Evolutionary conservation across 2,797 vertebrate genomes (phyloP), one percentile per base, ranked within the genome.

Genomic region (Acanthurus tractus): DNA sequence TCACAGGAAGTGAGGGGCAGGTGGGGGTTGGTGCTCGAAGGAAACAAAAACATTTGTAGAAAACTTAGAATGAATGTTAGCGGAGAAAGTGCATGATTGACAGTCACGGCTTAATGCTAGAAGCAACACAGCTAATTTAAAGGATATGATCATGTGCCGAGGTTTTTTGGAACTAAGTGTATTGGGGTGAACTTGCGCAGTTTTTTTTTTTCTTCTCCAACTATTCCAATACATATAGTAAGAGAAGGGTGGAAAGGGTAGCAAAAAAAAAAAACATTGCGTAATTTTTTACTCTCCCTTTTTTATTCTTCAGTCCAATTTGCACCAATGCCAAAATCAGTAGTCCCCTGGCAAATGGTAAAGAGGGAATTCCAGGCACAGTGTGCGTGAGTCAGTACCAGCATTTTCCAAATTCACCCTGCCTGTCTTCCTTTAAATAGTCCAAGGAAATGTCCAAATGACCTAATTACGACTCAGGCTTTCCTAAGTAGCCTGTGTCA

Each of bases 311-410:
- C 63, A 62, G 75, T 89, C 81, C 79, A 89, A 83, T 91, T 85
- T 91, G 78, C 68, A 55, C 56, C 68, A 53, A 44, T 80, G 89
- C 92, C 90, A 94, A 94, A 90, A 92, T 89, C 91, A 91, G 91
- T 90, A 86, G 88, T 86, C 83, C 81, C 70, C 80, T 87, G 85
- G 87, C 92, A 90, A 92, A 80, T 85, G 80, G 93, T 85, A 86
- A 86, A 92, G 81, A 94, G 93, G 94, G 93, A 94, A 95, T 93
- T 96, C 94, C 93, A 90, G 85, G 85, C 91, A 91, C 83, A 86
- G 86, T 77, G 82, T 88, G 89, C 50, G 70, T 94, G 92, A 94
- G 88, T 92, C 92, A 92, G 85, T 89, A 91, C 87, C 92, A 92
- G 90, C 81, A 92, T 94, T 95, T 95, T 94, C 92, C 94, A 89